Percentiles rank a stretch among this genome's conserved stretches.
These are phyloP conservation scores for Myocastor coypus DNA, from an alignment of 2,113 vertebrate species.

Conservation along the genomic window DNA sequence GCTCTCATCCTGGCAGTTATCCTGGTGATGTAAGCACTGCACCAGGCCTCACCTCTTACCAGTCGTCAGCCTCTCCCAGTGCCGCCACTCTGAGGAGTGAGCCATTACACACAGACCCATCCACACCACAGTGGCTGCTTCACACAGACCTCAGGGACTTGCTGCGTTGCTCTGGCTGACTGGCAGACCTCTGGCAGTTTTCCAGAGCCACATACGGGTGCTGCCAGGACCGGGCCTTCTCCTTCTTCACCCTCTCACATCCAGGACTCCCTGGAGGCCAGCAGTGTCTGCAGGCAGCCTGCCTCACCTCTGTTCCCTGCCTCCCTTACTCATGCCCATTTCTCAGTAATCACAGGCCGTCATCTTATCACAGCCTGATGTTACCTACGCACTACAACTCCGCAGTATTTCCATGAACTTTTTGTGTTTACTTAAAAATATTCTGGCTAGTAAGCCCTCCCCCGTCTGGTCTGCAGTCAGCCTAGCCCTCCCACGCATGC, in stretches of 20 bases:
- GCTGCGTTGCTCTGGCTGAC: not conserved
- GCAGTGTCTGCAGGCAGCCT: not conserved
- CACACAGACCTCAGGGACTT: not conserved
- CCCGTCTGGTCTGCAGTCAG: not conserved
- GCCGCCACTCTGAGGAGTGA: no score
- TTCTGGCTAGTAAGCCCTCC: not conserved
- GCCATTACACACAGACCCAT: no score
- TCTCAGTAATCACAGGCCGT: not conserved
- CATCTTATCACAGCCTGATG: not conserved
- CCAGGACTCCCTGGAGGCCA: not conserved
- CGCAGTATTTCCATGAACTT: not conserved
- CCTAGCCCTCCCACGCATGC: no score
- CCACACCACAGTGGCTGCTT: no score
- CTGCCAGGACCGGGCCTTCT: not conserved
- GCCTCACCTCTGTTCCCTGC: not conserved
- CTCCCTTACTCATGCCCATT: not conserved
- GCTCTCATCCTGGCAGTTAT: not conserved
- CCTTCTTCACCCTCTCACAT: rapidly evolving
- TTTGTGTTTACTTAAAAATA: not conserved
- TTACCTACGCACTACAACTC: not conserved
- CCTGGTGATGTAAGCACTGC: not conserved
- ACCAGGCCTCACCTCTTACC: no score
- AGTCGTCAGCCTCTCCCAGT: not conserved
- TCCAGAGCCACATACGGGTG: not conserved
- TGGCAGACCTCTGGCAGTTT: not conserved